Percentiles rank a stretch among this genome's conserved stretches.
These are phyloP conservation scores for Temnothorax curvispinosus DNA, from an alignment of 1,140 invertebrate genomes.

Conservation along the genomic window DNA sequence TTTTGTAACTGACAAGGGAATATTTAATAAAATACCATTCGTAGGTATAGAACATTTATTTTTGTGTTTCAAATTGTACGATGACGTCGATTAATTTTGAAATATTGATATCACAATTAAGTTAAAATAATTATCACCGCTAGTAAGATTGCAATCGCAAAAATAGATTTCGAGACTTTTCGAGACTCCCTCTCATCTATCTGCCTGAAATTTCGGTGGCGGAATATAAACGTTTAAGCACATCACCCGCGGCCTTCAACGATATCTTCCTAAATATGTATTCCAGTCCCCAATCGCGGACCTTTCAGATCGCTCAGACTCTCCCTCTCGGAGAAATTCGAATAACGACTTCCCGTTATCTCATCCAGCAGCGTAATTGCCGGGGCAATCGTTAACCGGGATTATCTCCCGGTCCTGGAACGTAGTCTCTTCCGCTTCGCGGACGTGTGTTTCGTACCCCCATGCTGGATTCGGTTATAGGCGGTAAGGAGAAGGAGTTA, in stretches of 20 bases:
- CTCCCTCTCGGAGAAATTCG: conserved; percentile 43
- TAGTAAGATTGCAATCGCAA: not conserved
- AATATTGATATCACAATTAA: not conserved
- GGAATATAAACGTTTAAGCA: not conserved
- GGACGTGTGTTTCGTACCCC: conserved; percentile 76
- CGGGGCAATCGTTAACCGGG: conserved; percentile 82
- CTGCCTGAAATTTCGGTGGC: not conserved
- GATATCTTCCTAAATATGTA: conserved; percentile 39
- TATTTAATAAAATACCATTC: no score
- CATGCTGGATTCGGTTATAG: conserved; percentile 74
- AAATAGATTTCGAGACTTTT: not conserved
- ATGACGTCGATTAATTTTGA: not conserved
- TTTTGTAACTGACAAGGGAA: not conserved
- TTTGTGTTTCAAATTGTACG: not conserved
- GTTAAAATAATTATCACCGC: not conserved
- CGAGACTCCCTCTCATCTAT: not conserved
- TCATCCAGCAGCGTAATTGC: conserved; percentile 76
- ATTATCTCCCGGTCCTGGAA: conserved; percentile 79
- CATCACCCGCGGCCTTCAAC: conserved; percentile 7
- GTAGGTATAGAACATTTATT: not conserved
- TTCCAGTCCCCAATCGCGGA: conserved; percentile 7
- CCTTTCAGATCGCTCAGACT: conserved; percentile 33
- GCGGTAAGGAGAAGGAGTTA: conserved; percentile 63
- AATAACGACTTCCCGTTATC: conserved; percentile 61
- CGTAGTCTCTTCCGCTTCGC: conserved; percentile 46